Evolutionary conservation across 1,140 invertebrate species (phyloP).

Genomic region (Drosophila lacteicornis): DNA sequence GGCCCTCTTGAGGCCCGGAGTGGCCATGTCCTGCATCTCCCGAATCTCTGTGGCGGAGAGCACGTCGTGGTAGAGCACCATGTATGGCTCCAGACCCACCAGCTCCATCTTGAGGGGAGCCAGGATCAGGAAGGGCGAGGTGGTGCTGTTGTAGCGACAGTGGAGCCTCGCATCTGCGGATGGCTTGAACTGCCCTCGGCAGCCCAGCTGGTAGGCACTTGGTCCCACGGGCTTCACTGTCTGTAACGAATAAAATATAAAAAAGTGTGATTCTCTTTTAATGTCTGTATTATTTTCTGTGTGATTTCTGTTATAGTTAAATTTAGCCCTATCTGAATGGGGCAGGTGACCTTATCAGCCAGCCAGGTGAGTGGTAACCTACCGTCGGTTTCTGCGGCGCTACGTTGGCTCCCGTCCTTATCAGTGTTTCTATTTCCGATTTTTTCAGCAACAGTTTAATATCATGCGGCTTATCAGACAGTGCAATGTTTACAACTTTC

Average conservation of each 20-base stretch:
- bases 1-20: constrained; percentile 94
- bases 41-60: constrained; percentile 95
- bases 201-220: constrained; percentile 91
- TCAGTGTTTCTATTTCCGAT: constrained; percentile 86
- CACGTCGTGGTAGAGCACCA: constrained; percentile 95
- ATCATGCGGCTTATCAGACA: constrained; percentile 62
- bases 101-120: constrained; percentile 97
- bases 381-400: background rate
- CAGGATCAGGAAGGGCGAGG: constrained; percentile 91
- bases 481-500: constrained; percentile 55
- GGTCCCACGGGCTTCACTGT: constrained; percentile 80
- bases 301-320: background rate
- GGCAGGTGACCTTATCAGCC: constrained; percentile 30
- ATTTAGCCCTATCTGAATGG: constrained; percentile 12
- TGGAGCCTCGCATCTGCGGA: constrained; percentile 86
- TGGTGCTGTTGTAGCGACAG: constrained; percentile 92
- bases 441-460: constrained; percentile 88
- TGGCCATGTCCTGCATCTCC: constrained; percentile 93
- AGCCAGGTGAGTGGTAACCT: constrained; percentile 4
- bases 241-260: background rate
- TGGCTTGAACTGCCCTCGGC: constrained; percentile 91
- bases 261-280: background rate
- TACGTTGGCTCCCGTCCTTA: constrained; percentile 85
- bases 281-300: background rate
- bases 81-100: constrained; percentile 92